phyloP scores from a whole-genome alignment of 2,797 vertebrate genomes.

The Hypotaenidia philippensis region DNA sequence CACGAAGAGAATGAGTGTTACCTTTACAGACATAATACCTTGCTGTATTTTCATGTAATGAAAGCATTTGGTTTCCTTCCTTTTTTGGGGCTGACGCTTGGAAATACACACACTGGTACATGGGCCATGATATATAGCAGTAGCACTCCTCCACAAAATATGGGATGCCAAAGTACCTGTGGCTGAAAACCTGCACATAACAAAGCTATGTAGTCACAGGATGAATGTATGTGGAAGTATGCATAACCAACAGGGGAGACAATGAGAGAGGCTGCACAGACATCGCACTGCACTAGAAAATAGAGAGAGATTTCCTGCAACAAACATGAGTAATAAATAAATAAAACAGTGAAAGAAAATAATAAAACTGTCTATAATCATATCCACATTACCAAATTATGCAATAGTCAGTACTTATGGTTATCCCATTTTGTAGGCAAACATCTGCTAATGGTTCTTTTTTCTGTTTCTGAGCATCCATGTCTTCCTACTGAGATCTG shows the following conservation, averaged over 20 bases:
- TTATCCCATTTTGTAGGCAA: background rate
- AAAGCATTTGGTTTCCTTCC: background rate
- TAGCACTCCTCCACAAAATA: background rate
- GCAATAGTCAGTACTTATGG: background rate
- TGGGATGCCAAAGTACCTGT: background rate
- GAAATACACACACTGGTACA: background rate
- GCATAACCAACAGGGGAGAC: background rate
- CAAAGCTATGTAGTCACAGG: background rate
- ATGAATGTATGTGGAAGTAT: background rate
- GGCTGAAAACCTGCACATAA: background rate
- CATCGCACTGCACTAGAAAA: background rate
- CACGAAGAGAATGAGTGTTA: background rate
- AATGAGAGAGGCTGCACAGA: background rate
- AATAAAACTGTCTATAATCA: background rate
- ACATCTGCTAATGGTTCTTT: slow-evolving; percentile 24
- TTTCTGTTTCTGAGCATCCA: slow-evolving; percentile 18
- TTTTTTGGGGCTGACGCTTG: background rate
- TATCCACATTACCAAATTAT: background rate
- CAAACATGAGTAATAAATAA: background rate
- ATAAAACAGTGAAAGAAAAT: background rate
- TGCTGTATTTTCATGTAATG: background rate
- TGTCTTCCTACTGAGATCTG: slow-evolving; percentile 3
- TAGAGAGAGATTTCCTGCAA: background rate
- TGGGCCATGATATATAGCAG: background rate
- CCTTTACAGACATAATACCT: background rate